Conservation (phyloP, 2,888 invertebrate genomes). For the Clanis bilineata region DNA sequence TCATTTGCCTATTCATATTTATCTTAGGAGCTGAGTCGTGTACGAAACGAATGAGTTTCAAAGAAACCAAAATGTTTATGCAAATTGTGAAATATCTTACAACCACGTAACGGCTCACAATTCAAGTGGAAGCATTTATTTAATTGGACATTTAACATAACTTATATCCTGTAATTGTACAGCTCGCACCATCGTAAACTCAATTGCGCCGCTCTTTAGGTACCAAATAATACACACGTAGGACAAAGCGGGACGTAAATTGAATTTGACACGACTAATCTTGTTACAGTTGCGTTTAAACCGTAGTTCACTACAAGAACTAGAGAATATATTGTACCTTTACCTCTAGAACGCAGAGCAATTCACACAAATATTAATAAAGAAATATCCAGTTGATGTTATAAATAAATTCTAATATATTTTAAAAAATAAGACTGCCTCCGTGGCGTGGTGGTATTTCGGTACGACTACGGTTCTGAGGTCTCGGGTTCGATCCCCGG, state of each 20-base stretch:
- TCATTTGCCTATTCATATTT: slow-evolving; percentile 80
- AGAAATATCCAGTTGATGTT: too few relatives aligned
- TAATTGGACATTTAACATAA: slow-evolving; percentile 8
- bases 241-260: slow-evolving; percentile 11
- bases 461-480: too few relatives aligned
- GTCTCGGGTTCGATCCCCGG: too few relatives aligned
- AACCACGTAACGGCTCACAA: slow-evolving; percentile 5
- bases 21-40: slow-evolving; percentile 72
- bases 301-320: background rate
- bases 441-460: too few relatives aligned
- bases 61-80: slow-evolving; percentile 17
- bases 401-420: too few relatives aligned
- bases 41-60: slow-evolving; percentile 28
- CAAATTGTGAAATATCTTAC: slow-evolving; percentile 17
- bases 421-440: too few relatives aligned
- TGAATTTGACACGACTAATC: slow-evolving; percentile 14
- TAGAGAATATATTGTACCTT: background rate
- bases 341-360: background rate
- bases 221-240: slow-evolving; percentile 14
- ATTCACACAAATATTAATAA: background rate
- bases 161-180: slow-evolving; percentile 6
- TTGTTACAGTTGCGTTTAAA: slow-evolving; percentile 5
- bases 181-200: slow-evolving; percentile 9
- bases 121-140: slow-evolving; percentile 10
- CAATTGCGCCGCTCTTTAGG: slow-evolving; percentile 8